These are phyloP conservation scores for Agonopterix subpropinquella DNA, from an alignment of 2,888 invertebrate genomes.

Conservation along the genomic window DNA sequence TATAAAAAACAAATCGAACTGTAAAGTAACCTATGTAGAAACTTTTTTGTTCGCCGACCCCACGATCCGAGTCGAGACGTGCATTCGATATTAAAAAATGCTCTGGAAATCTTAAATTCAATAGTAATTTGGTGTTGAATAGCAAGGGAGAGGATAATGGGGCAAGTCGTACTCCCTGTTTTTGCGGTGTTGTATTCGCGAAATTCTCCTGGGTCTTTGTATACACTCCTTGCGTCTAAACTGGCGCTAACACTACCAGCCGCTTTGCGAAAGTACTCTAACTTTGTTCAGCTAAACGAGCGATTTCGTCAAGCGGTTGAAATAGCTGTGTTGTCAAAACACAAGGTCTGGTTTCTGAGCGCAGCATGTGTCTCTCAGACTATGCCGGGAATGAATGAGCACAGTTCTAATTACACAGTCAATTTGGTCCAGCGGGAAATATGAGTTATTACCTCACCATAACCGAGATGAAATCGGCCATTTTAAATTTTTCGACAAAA, in stretches of 20 bases:
- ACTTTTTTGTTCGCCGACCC: constrained; percentile 41
- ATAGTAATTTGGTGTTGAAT: constrained; percentile 66
- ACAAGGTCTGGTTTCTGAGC: constrained; percentile 54
- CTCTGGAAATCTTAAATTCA: constrained; percentile 70
- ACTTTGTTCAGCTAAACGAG: constrained; percentile 1
- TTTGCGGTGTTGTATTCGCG: constrained; percentile 71
- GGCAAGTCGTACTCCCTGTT: constrained; percentile 56
- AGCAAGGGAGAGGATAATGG: constrained; percentile 61
- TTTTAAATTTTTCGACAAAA: constrained; percentile 50
- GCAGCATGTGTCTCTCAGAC: constrained; percentile 60
- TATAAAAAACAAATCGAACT: constrained; percentile 27
- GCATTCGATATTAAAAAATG: constrained; percentile 62
- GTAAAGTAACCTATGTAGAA: constrained; percentile 27
- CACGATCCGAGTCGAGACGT: constrained; percentile 48
- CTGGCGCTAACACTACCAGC: constrained; percentile 5
- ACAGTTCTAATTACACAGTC: constrained; percentile 71
- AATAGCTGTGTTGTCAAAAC: not conserved
- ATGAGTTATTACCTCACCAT: constrained; percentile 62
- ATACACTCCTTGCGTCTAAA: constrained; percentile 23
- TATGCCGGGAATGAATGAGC: constrained; percentile 46
- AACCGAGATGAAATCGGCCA: constrained; percentile 64
- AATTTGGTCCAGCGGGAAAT: constrained; percentile 67
- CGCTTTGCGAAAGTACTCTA: not conserved
- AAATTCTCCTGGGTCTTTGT: constrained; percentile 60
- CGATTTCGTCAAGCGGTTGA: not conserved